Conservation (phyloP, 2,113 vertebrate genomes). For the Megaceryle maxima region DNA sequence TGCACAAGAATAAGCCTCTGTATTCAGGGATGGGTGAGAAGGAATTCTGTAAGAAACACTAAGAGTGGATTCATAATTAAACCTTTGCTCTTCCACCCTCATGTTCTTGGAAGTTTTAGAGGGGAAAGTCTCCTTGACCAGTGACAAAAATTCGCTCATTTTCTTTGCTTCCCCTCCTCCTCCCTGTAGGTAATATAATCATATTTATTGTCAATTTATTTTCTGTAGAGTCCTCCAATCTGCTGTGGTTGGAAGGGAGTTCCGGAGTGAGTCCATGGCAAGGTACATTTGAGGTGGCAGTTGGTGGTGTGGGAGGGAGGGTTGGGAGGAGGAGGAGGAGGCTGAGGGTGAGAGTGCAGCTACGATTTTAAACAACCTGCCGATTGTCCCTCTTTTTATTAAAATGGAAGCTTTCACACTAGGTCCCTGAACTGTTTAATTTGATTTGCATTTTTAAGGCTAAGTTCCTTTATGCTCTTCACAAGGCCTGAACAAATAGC, state of each 20-base stretch:
- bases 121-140: slow-evolving; percentile 55
- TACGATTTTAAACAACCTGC: slow-evolving; percentile 66
- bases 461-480: slow-evolving; percentile 73
- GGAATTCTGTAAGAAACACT: slow-evolving; percentile 16
- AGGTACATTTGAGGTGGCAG: slow-evolving; percentile 68
- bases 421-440: slow-evolving; percentile 15
- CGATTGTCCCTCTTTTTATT: slow-evolving; percentile 35
- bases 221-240: slow-evolving; percentile 52
- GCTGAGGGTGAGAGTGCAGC: background rate
- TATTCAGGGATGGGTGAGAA: background rate
- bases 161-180: background rate
- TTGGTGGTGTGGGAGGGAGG: slow-evolving; percentile 27
- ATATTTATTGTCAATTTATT: slow-evolving; percentile 64
- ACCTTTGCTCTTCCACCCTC: background rate
- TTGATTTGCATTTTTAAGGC: slow-evolving; percentile 48
- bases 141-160: slow-evolving; percentile 52
- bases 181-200: slow-evolving; percentile 21
- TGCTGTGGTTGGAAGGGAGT: slow-evolving; percentile 42
- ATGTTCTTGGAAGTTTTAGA: slow-evolving; percentile 64
- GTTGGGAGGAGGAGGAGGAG: background rate
- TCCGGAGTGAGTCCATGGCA: slow-evolving; percentile 59
- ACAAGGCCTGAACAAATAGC: slow-evolving; percentile 38
- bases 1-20: slow-evolving; percentile 17
- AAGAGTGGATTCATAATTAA: slow-evolving; percentile 42
- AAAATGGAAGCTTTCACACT: slow-evolving; percentile 44